phyloP scores from a whole-genome alignment of 2,797 vertebrate genomes.

The Gambusia yucatana region DNA sequence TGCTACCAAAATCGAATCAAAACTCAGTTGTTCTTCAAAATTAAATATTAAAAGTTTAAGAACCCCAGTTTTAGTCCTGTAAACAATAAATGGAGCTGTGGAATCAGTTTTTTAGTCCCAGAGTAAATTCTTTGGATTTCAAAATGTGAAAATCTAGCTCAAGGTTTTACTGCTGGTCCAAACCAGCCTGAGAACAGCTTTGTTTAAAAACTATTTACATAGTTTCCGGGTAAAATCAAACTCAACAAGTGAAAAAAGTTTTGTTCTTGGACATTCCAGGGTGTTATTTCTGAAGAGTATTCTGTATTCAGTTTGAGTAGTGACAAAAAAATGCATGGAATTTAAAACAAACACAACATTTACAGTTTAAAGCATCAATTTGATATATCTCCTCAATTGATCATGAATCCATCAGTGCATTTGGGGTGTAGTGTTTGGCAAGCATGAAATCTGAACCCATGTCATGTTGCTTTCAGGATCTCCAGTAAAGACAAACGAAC shows the following conservation, averaged over 20 bases:
- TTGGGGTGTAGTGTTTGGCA: slow-evolving; percentile 13
- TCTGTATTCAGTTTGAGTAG: not conserved
- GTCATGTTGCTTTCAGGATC: slow-evolving; percentile 4
- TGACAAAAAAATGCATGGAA: slow-evolving; percentile 2
- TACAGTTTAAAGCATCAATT: not conserved
- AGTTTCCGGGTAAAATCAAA: not conserved
- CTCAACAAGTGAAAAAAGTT: not conserved
- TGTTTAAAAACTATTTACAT: slow-evolving; percentile 3
- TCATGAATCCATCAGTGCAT: slow-evolving; percentile 17
- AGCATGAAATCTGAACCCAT: slow-evolving; percentile 6
- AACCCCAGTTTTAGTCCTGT: not conserved
- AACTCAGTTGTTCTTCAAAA: not conserved
- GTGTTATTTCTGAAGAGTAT: not conserved
- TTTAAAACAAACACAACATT: slow-evolving; percentile 5
- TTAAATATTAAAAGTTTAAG: not conserved
- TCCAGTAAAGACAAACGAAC: not conserved
- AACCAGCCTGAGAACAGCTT: not conserved
- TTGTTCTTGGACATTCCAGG: slow-evolving; percentile 1
- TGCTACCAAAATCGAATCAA: not conserved
- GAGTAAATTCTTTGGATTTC: slow-evolving; percentile 6
- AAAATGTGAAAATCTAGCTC: not conserved
- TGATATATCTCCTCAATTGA: not conserved
- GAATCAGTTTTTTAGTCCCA: slow-evolving; percentile 1
- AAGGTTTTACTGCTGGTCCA: not conserved
- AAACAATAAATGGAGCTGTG: not conserved